These are phyloP conservation scores for Numida meleagris DNA, from an alignment of 2,113 vertebrate species.

Conservation along the genomic window DNA sequence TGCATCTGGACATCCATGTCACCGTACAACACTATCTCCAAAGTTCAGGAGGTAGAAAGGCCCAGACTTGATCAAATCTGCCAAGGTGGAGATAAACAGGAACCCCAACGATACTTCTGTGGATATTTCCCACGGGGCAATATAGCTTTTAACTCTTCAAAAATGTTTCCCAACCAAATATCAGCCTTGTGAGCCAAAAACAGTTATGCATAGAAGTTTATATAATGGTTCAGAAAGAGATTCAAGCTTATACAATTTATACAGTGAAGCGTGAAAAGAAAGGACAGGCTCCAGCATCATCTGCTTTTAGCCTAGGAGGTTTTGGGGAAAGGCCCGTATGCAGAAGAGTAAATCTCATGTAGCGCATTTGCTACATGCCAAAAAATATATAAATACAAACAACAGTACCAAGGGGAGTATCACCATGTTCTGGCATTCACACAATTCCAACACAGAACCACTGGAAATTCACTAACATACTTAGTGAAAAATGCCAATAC, in stretches of 20 bases:
- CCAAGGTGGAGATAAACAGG: not conserved
- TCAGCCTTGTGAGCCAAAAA: not conserved
- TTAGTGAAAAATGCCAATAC: not conserved
- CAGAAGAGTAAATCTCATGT: not conserved
- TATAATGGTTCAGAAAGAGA: not conserved
- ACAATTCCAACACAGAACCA: not conserved
- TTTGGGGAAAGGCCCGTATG: not conserved
- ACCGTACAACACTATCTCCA: not conserved
- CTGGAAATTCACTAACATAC: not conserved
- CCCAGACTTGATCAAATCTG: not conserved
- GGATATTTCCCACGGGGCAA: not conserved
- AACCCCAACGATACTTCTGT: not conserved
- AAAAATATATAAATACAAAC: not conserved
- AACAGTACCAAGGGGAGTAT: not conserved
- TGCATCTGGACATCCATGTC: not conserved
- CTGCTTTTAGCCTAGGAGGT: not conserved
- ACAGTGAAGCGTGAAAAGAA: not conserved
- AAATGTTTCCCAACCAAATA: not conserved
- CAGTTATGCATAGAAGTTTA: not conserved
- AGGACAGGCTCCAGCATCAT: not conserved
- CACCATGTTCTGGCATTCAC: rapidly evolving
- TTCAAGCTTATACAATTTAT: not conserved
- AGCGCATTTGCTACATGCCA: not conserved
- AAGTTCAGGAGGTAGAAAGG: not conserved
- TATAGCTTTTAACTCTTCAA: not conserved